A percentile compares a stretch with the other conserved stretches of the same genome.
These are phyloP conservation scores for Arremon brunneinucha DNA, from an alignment of 2,797 vertebrate genomes.

Conservation along the genomic window DNA sequence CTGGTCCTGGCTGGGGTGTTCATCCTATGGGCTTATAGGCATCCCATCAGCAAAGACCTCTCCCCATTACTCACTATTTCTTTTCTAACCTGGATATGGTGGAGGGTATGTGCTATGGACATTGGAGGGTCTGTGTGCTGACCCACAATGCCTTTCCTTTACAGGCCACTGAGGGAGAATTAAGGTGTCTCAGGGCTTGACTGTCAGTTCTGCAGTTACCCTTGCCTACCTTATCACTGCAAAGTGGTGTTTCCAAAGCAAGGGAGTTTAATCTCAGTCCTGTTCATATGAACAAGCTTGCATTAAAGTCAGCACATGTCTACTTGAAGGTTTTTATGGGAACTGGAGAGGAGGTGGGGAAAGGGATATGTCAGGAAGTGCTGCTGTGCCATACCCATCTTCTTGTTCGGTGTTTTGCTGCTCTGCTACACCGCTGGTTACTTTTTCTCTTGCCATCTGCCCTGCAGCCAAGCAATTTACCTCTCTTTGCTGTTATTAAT, in stretches of 20 bases:
- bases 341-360: background rate
- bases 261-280: background rate
- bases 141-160: background rate
- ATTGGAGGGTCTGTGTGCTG: background rate
- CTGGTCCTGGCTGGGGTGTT: background rate
- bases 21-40: fast-evolving
- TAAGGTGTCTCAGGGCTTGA: background rate
- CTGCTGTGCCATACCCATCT: fast-evolving
- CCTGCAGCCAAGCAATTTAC: background rate
- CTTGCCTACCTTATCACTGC: background rate
- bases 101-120: background rate
- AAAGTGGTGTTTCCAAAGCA: background rate
- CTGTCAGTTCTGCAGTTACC: background rate
- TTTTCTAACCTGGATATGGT: background rate
- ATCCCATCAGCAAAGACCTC: background rate
- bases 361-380: background rate
- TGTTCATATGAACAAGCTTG: background rate
- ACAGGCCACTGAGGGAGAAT: background rate
- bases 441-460: background rate
- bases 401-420: background rate
- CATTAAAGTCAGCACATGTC: background rate
- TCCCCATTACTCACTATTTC: background rate
- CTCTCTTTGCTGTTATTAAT: background rate
- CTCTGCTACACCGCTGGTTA: background rate
- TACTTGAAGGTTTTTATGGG: background rate